These are phyloP conservation scores for Lochmaea crataegi DNA, from an alignment of 2,888 invertebrate species.

Conservation along the genomic window DNA sequence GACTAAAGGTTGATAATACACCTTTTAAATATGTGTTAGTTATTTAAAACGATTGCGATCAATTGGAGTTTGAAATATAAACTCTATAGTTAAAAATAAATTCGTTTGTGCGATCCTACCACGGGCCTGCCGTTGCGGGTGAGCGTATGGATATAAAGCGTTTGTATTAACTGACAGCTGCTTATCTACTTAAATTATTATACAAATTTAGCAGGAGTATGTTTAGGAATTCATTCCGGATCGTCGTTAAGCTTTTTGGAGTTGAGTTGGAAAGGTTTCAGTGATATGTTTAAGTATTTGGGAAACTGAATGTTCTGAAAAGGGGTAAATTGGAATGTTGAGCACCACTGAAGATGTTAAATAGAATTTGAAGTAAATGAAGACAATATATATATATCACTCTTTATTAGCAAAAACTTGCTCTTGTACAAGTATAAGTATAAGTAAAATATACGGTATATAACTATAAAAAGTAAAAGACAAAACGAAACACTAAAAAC, in stretches of 20 bases:
- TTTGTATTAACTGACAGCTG: conserved; percentile 29
- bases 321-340: conserved; percentile 8
- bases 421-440: too few species aligned
- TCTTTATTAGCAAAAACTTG: too few species aligned
- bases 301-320: background rate
- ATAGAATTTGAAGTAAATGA: background rate
- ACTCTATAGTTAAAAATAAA: background rate
- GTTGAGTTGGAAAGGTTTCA: conserved; percentile 10
- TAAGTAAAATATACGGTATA: too few species aligned
- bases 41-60: too few species aligned
- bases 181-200: conserved; percentile 30
- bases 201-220: conserved; percentile 21
- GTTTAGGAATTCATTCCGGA: conserved; percentile 26
- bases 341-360: background rate
- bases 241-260: conserved; percentile 22
- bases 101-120: background rate
- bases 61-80: too few species aligned
- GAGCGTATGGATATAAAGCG: conserved; percentile 14
- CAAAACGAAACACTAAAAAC: too few species aligned
- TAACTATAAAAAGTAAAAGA: too few species aligned
- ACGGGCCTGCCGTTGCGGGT: conserved; percentile 11
- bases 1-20: too few species aligned
- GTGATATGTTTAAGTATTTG: conserved; percentile 18
- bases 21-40: too few species aligned
- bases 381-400: too few species aligned